Conservation (phyloP, 1,140 invertebrate genomes). For the Venturia canescens region DNA sequence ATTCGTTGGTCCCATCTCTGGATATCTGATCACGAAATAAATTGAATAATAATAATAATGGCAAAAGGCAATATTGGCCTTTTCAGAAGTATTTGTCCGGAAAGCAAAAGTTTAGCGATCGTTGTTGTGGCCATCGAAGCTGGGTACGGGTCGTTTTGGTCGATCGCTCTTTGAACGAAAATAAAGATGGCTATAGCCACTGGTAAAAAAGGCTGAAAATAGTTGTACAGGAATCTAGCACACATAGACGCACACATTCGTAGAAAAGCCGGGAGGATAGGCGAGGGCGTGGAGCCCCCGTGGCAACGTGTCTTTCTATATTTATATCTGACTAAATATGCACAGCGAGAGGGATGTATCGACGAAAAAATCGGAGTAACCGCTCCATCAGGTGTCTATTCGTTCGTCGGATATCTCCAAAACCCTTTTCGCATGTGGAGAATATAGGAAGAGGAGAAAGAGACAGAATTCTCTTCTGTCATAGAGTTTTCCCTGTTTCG, state of each 20-base stretch:
- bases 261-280: too few species aligned
- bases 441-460: not conserved
- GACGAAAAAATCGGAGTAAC: conserved; percentile 46
- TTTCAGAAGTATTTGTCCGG: not conserved
- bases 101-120: not conserved
- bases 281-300: too few species aligned
- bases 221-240: too few species aligned
- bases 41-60: too few species aligned
- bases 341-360: conserved; percentile 22
- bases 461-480: conserved; percentile 55
- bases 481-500: conserved; percentile 68
- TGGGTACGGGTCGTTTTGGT: not conserved
- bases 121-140: not conserved
- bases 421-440: conserved; percentile 24
- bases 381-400: conserved; percentile 45
- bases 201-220: not conserved
- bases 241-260: too few species aligned
- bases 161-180: not conserved
- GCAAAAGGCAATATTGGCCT: too few species aligned
- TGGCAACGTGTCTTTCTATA: not conserved
- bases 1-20: too few species aligned
- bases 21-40: too few species aligned
- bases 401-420: not conserved
- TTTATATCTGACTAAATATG: not conserved
- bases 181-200: not conserved